Conservation (phyloP, 2,888 invertebrate genomes). For the Salticus scenicus region DNA sequence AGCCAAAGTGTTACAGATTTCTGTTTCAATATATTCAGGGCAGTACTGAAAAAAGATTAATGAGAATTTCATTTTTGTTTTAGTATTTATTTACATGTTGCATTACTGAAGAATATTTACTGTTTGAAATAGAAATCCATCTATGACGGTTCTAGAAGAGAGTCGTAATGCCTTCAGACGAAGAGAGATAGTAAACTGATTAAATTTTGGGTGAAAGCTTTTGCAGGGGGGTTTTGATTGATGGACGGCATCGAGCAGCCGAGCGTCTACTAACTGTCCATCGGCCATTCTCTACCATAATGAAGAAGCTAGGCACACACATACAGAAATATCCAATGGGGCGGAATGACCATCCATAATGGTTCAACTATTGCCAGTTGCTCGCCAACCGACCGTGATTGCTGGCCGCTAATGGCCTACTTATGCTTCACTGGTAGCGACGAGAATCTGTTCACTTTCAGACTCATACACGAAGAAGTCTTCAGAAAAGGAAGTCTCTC, state of each 20-base stretch:
- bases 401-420: constrained; percentile 21
- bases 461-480: background rate
- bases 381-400: constrained; percentile 54
- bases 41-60: no score
- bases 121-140: background rate
- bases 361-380: constrained; percentile 67
- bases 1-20: no score
- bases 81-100: no score
- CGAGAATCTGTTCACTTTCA: constrained; percentile 9
- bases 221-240: constrained; percentile 44
- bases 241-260: constrained; percentile 45
- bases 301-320: constrained; percentile 44
- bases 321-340: constrained; percentile 46
- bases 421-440: constrained; percentile 14
- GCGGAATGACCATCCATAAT: constrained; percentile 69
- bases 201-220: constrained; percentile 58
- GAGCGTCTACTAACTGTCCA: constrained; percentile 65
- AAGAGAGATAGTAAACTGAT: constrained; percentile 39
- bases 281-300: constrained; percentile 46
- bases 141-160: background rate
- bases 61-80: no score
- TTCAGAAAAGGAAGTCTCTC: background rate
- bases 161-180: constrained; percentile 5
- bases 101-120: no score
- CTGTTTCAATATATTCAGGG: no score